A percentile compares a stretch with the other conserved stretches of the same genome.
phyloP scores from a whole-genome alignment of 2,888 invertebrate species.

The Diaphora mendica region DNA sequence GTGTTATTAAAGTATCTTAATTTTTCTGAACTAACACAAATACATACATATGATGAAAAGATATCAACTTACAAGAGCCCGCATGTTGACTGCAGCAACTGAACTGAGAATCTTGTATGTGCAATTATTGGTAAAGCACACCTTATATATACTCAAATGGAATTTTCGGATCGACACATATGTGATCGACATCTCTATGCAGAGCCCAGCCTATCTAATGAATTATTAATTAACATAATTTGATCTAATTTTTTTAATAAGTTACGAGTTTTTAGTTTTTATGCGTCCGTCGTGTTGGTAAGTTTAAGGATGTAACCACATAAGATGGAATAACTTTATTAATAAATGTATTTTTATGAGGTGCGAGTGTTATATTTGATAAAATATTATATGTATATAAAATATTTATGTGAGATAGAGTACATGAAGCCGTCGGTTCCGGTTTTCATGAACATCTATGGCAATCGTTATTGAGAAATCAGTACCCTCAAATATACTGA shows the following conservation, averaged over 20 bases:
- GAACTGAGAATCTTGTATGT: slow-evolving; percentile 69
- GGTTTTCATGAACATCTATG: too few species aligned
- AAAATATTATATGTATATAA: not conserved
- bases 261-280: not conserved
- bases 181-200: slow-evolving; percentile 36
- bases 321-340: not conserved
- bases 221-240: slow-evolving; percentile 40
- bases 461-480: too few species aligned
- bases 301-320: not conserved
- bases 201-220: slow-evolving; percentile 18
- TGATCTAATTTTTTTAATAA: slow-evolving; percentile 23
- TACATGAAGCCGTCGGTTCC: too few species aligned
- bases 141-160: slow-evolving; percentile 76
- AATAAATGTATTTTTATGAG: not conserved
- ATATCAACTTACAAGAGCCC: slow-evolving; percentile 70
- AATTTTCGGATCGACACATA: slow-evolving; percentile 55
- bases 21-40: not conserved
- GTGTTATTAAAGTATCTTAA: not conserved
- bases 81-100: slow-evolving; percentile 69
- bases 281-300: not conserved
- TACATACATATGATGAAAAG: not conserved
- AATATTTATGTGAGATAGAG: too few species aligned
- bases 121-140: slow-evolving; percentile 58
- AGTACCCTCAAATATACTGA: too few species aligned
- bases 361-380: not conserved